Evolutionary conservation across 1,140 invertebrate genomes (phyloP).

Genomic region (Nixonia krombeini): DNA sequence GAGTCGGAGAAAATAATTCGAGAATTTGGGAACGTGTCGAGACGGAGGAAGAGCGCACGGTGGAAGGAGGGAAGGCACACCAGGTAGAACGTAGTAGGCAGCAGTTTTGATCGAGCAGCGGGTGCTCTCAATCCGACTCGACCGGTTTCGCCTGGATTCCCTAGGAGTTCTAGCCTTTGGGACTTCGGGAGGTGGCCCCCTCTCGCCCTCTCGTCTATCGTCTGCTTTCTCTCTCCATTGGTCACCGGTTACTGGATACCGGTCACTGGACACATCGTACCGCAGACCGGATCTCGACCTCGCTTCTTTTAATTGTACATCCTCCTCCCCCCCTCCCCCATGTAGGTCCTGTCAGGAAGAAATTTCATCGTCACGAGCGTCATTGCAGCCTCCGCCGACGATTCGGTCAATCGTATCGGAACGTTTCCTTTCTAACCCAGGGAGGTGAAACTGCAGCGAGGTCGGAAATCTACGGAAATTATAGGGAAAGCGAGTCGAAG

Average conservation of each 20-base stretch:
- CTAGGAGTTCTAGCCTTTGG: conserved; percentile 64
- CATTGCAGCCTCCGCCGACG: conserved; percentile 19
- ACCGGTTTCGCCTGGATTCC: conserved; percentile 64
- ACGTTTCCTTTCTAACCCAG: too few species aligned
- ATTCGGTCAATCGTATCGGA: conserved; percentile 33
- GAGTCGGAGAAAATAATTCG: not conserved
- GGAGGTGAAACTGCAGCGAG: too few species aligned
- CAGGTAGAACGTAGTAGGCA: conserved; percentile 54
- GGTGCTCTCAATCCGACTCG: conserved; percentile 63
- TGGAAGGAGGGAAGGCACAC: conserved; percentile 13
- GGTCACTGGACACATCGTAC: conserved; percentile 18
- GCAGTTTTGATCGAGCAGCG: conserved; percentile 51
- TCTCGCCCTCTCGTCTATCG: conserved; percentile 14
- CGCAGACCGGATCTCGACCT: conserved; percentile 25
- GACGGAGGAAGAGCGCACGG: conserved; percentile 9
- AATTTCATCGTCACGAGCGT: too few species aligned
- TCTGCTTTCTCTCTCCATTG: conserved; percentile 12
- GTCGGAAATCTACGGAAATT: conserved; percentile 9
- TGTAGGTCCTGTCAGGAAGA: conserved; percentile 51
- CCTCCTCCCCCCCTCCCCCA: conserved; percentile 32
- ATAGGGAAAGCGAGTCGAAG: conserved; percentile 11
- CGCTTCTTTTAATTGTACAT: conserved; percentile 40
- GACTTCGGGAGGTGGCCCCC: conserved; percentile 38
- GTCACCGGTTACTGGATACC: not conserved
- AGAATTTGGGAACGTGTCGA: conserved; percentile 7